These are phyloP conservation scores for Archips crataeganus DNA, from an alignment of 2,888 invertebrate genomes.

Conservation along the genomic window DNA sequence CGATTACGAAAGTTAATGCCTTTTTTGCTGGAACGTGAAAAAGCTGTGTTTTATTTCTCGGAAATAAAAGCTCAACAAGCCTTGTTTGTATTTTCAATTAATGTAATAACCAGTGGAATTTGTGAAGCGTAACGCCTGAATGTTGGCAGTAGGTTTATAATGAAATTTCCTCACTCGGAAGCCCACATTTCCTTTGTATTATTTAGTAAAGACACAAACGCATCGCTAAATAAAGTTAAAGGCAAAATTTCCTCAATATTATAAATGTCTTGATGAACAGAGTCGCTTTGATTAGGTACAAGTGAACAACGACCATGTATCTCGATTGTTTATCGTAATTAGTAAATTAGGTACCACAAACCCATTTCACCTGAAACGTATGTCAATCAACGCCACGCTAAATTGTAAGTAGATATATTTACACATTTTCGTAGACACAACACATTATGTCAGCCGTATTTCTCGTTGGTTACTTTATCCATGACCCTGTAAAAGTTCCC, in stretches of 20 bases:
- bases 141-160: slow-evolving; percentile 13
- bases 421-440: slow-evolving; percentile 20
- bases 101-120: slow-evolving; percentile 2
- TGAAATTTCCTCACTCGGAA: slow-evolving; percentile 25
- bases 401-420: neutral
- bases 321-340: slow-evolving; percentile 6
- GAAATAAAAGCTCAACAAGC: neutral
- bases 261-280: neutral
- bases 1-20: neutral
- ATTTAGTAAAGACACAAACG: slow-evolving; percentile 16
- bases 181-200: slow-evolving; percentile 22
- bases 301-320: slow-evolving; percentile 7
- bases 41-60: neutral
- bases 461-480: slow-evolving; percentile 39
- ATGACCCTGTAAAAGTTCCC: slow-evolving; percentile 35
- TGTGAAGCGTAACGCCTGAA: slow-evolving; percentile 1
- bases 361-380: neutral
- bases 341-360: neutral
- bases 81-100: slow-evolving; percentile 6
- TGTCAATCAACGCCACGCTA: slow-evolving; percentile 9
- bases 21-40: neutral
- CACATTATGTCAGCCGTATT: slow-evolving; percentile 30
- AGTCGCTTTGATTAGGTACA: slow-evolving; percentile 15
- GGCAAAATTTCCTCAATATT: slow-evolving; percentile 1
- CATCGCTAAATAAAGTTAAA: slow-evolving; percentile 2